A percentile compares a stretch with the other conserved stretches of the same genome.
phyloP scores from a whole-genome alignment of 2,113 vertebrate species.

The Cynoglossus semilaevis region DNA sequence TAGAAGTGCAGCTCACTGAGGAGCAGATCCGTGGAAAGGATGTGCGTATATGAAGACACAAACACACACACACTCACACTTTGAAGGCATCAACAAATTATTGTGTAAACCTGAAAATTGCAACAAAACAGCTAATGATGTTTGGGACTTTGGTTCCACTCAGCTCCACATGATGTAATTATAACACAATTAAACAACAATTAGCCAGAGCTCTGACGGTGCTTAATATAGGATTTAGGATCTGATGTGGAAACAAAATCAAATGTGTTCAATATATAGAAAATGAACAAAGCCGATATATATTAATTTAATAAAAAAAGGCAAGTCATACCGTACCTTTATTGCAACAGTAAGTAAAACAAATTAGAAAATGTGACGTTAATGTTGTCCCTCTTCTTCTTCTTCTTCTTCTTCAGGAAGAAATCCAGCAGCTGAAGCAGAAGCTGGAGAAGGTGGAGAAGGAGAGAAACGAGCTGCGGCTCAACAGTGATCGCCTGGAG shows the following conservation, averaged over 20 bases:
- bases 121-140: no score
- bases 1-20: conserved; percentile 93
- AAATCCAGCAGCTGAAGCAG: conserved; percentile 90
- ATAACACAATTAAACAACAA: no score
- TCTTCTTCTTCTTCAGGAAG: conserved; percentile 78
- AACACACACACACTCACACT: neutral
- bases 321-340: no score
- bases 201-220: no score
- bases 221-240: no score
- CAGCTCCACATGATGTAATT: no score
- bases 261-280: no score
- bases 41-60: conserved; percentile 70
- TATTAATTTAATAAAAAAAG: no score
- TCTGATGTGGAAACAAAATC: no score
- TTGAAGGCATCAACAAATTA: neutral
- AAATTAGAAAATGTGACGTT: neutral
- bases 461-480: conserved; percentile 90
- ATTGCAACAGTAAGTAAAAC: no score
- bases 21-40: conserved; percentile 94
- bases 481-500: conserved; percentile 91
- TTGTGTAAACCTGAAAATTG: neutral
- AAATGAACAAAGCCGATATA: no score
- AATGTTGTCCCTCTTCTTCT: neutral
- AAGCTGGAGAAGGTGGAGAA: conserved; percentile 94
- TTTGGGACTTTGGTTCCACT: no score